Evolutionary conservation across 2,888 invertebrate species (phyloP).

Genomic region (Labia minor): DNA sequence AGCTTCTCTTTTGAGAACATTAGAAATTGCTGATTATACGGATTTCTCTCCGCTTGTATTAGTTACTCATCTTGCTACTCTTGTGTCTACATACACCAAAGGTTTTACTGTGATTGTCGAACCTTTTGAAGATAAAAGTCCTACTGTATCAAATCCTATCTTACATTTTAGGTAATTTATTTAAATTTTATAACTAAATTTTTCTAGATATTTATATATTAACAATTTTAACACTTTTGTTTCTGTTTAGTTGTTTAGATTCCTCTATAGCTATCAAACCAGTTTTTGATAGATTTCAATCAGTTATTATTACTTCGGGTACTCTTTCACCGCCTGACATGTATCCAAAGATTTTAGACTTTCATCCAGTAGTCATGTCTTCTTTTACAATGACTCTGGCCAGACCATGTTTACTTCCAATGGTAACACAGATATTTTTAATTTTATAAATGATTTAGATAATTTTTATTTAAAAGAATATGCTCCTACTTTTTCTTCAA

Average conservation of each 20-base stretch:
- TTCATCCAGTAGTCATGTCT: slow-evolving; percentile 91
- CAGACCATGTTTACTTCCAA: slow-evolving; percentile 88
- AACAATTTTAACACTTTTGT: slow-evolving; percentile 20
- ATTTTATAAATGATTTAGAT: too few species aligned
- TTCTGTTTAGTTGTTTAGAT: slow-evolving; percentile 79
- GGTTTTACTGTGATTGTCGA: slow-evolving; percentile 98
- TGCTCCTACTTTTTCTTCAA: too few species aligned
- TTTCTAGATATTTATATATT: slow-evolving; percentile 19
- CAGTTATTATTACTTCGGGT: slow-evolving; percentile 96
- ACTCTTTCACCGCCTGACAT: slow-evolving; percentile 97
- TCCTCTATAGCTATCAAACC: slow-evolving; percentile 97
- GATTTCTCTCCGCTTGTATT: slow-evolving; percentile 77
- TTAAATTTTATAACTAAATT: too few species aligned
- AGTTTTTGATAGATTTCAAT: slow-evolving; percentile 90
- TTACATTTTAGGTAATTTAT: slow-evolving; percentile 57
- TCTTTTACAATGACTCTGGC: slow-evolving; percentile 98
- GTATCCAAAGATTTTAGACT: slow-evolving; percentile 98
- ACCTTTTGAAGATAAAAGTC: slow-evolving; percentile 91
- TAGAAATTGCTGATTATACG: slow-evolving; percentile 85
- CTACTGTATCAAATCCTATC: slow-evolving; percentile 79
- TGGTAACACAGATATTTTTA: too few species aligned
- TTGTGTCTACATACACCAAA: slow-evolving; percentile 75
- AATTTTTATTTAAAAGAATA: too few species aligned
- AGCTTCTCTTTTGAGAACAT: slow-evolving; percentile 71
- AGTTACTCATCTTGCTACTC: slow-evolving; percentile 77